A percentile compares a stretch with the other conserved stretches of the same genome.
Evolutionary conservation across 2,888 invertebrate species (phyloP).

Genomic region (Bedellia somnulentella): DNA sequence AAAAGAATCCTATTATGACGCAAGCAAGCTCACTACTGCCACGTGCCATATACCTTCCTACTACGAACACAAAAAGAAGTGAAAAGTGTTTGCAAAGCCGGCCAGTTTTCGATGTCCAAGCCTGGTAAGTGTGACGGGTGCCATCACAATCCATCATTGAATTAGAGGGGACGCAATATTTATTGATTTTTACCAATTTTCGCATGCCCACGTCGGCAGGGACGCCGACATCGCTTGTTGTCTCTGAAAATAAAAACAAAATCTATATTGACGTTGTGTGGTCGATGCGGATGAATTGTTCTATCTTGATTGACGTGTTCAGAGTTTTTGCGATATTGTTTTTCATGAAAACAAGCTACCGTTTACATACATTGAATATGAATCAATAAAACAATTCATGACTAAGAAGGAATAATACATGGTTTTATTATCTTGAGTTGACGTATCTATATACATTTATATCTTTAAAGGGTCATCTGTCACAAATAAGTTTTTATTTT

Average conservation of each 20-base stretch:
- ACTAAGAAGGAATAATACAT: no score
- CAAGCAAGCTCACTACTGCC: not conserved
- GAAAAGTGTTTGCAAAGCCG: constrained; percentile 16
- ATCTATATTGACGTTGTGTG: not conserved
- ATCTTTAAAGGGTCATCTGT: no score
- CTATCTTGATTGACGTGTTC: not conserved
- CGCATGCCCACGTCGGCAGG: constrained; percentile 8
- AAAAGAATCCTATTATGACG: constrained; percentile 2
- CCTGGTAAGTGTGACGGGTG: constrained; percentile 29
- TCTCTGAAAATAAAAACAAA: constrained; percentile 3
- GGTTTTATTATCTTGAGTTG: no score
- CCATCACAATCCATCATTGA: constrained; percentile 44
- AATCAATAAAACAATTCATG: no score
- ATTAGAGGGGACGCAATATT: constrained; percentile 37
- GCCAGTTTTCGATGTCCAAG: constrained; percentile 25
- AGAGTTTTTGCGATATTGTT: not conserved
- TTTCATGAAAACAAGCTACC: no score
- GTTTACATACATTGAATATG: no score
- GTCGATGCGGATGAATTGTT: not conserved
- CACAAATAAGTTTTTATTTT: no score
- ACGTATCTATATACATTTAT: no score
- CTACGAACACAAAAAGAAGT: constrained; percentile 16
- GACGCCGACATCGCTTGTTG: not conserved
- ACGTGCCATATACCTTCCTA: not conserved
- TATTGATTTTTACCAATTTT: constrained; percentile 43